Percentiles rank a stretch among this genome's conserved stretches.
These are phyloP conservation scores for Pituophis catenifer DNA, from an alignment of 2,113 vertebrate genomes.

Conservation along the genomic window DNA sequence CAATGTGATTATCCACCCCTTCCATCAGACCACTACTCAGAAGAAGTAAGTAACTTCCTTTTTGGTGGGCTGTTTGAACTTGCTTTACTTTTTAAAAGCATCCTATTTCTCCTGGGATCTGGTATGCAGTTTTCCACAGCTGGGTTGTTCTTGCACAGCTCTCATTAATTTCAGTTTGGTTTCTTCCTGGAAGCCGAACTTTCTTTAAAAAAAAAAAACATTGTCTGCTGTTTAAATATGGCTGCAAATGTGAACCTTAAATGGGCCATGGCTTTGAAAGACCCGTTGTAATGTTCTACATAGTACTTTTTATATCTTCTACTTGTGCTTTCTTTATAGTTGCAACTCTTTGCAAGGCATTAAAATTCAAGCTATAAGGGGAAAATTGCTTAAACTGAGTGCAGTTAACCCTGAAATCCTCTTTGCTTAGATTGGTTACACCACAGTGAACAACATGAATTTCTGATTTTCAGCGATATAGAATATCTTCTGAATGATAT, in stretches of 20 bases:
- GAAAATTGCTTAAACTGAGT: neutral
- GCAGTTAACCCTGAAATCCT: neutral
- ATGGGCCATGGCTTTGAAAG: neutral
- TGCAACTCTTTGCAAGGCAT: neutral
- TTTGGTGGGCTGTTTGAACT: neutral
- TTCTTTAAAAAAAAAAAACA: neutral
- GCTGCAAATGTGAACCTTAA: neutral
- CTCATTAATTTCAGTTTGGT: neutral
- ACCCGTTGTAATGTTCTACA: neutral
- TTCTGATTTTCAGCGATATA: neutral
- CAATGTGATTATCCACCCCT: slow-evolving; percentile 98
- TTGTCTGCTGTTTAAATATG: neutral
- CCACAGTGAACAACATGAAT: neutral
- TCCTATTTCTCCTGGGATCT: neutral
- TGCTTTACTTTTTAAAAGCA: neutral
- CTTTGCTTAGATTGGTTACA: neutral
- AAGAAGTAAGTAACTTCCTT: slow-evolving; percentile 79
- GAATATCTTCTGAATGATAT: neutral
- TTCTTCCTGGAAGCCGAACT: neutral
- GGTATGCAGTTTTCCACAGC: neutral
- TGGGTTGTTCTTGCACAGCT: neutral
- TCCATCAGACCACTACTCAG: slow-evolving; percentile 98
- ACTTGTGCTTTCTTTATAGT: neutral
- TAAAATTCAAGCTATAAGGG: neutral
- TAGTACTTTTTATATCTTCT: neutral